Percentiles rank a stretch among this genome's conserved stretches.
phyloP scores from a whole-genome alignment of 2,113 vertebrate species.

The Crotalus helleri region DNA sequence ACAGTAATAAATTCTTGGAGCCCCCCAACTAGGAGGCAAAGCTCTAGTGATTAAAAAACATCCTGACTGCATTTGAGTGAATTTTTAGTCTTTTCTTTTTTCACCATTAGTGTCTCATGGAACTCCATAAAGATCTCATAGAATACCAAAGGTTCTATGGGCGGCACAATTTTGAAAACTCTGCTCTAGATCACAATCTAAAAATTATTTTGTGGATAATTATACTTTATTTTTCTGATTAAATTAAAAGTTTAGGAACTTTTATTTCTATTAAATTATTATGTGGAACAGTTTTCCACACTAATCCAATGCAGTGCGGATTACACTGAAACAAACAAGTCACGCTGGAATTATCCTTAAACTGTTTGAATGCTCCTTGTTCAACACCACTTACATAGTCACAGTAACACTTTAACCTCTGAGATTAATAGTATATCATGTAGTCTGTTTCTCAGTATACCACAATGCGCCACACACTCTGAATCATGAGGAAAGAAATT shows the following conservation, averaged over 20 bases:
- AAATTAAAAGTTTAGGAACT: background rate
- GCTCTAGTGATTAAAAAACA: background rate
- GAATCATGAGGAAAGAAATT: background rate
- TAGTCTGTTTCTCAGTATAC: background rate
- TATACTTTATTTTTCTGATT: background rate
- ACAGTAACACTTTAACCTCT: background rate
- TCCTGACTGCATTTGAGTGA: background rate
- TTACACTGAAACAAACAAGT: background rate
- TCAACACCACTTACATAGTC: background rate
- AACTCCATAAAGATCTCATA: background rate
- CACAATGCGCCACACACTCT: background rate
- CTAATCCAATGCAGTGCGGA: background rate
- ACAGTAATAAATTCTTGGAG: background rate
- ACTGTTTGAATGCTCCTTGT: background rate
- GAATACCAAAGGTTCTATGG: background rate
- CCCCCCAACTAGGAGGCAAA: background rate
- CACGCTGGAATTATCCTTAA: too few species aligned
- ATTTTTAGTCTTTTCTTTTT: background rate
- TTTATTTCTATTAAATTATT: background rate
- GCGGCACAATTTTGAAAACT: background rate
- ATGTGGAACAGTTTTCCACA: background rate
- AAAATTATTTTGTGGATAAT: background rate
- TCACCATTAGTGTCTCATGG: background rate
- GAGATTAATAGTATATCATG: background rate
- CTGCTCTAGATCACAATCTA: background rate